Base-by-base conservation (phyloP, 2,888 invertebrate species). In the Achlya flavicornis region DNA sequence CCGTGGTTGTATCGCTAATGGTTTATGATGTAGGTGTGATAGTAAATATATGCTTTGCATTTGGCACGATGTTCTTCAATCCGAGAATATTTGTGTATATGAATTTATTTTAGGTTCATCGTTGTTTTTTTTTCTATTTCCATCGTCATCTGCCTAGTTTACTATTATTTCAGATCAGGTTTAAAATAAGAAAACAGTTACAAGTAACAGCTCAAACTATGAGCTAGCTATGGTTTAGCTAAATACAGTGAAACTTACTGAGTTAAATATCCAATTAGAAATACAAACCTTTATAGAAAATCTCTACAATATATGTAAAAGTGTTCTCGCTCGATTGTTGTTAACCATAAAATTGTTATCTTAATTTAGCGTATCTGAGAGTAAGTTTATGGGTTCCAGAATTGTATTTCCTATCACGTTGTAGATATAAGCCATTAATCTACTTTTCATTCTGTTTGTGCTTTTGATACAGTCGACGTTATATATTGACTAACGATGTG, bases 1-100 rank as follows among this genome's bases (percentile, higher is more conserved):
- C 70, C 61, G 48, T n/a, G 43, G 14, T 57, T 33, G 16, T 43
- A 26, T 26, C 7, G 16, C 19, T 63, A 58, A 63, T 64, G 67
- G 66, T 68, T 67, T 71, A 68, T 69, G 64, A 68, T 59, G 58
- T 68, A 64, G 67, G 57, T 62, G 43, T 53, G 61, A 64, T 67
- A 67, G 61, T 71, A 71, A 73, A 71, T 64, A 69, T 62, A 35
- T 14, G 41, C 12, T 62, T 62, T 63, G 57, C 59, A 59, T 58
- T 67, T 68, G 71, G 69, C 68, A 61, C 66, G 62, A 26, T 57
- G 57, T 38, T 61, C 63, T 12, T 53, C 35, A 11, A 16, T 19
- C 35, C 16, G 10, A 16, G 11, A 8, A 41, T 41, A 43, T 60
- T 19, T 59, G n/a, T 35, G 35, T 59, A 19, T 60, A 43, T 33